These are phyloP conservation scores for Bedellia somnulentella DNA, from an alignment of 2,888 invertebrate genomes.

Conservation along the genomic window DNA sequence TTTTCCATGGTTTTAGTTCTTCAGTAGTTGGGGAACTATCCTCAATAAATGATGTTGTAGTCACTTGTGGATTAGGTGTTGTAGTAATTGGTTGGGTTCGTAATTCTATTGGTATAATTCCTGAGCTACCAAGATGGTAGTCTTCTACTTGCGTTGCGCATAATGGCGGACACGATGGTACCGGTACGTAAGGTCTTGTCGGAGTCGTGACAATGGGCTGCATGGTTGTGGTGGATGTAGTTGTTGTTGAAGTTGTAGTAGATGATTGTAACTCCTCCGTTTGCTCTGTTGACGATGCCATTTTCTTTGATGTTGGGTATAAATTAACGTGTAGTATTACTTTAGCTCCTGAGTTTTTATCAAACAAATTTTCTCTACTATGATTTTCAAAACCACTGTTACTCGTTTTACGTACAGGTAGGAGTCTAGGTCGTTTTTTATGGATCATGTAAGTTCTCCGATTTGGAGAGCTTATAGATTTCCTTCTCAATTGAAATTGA, in stretches of 20 bases:
- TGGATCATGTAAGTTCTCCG: slow-evolving; percentile 9
- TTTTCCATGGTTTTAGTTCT: slow-evolving; percentile 14
- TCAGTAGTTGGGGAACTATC: slow-evolving; percentile 14
- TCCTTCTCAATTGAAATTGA: slow-evolving; percentile 33
- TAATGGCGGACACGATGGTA: slow-evolving; percentile 19
- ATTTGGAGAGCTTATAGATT: slow-evolving; percentile 20
- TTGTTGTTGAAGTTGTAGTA: slow-evolving; percentile 9
- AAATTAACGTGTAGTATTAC: slow-evolving; percentile 69
- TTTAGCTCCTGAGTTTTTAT: slow-evolving; percentile 29
- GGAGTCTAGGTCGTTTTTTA: slow-evolving; percentile 20
- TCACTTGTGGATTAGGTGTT: slow-evolving; percentile 15
- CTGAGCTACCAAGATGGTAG: slow-evolving; percentile 41
- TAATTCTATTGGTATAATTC: slow-evolving; percentile 29
- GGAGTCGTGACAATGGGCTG: not conserved
- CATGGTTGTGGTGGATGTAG: slow-evolving; percentile 11
- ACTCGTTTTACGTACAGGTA: too few species aligned
- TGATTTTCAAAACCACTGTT: too few species aligned
- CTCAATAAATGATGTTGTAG: slow-evolving; percentile 20
- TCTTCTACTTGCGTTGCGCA: slow-evolving; percentile 36
- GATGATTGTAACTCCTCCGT: not conserved
- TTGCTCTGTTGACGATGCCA: slow-evolving; percentile 12
- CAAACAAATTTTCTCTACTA: not conserved
- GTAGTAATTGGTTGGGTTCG: slow-evolving; percentile 14
- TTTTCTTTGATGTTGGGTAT: slow-evolving; percentile 47
- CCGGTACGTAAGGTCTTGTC: not conserved